Percentiles rank a stretch among this genome's conserved stretches.
Conservation (phyloP, 2,888 invertebrate species). For the Yponomeuta sedellus region DNA sequence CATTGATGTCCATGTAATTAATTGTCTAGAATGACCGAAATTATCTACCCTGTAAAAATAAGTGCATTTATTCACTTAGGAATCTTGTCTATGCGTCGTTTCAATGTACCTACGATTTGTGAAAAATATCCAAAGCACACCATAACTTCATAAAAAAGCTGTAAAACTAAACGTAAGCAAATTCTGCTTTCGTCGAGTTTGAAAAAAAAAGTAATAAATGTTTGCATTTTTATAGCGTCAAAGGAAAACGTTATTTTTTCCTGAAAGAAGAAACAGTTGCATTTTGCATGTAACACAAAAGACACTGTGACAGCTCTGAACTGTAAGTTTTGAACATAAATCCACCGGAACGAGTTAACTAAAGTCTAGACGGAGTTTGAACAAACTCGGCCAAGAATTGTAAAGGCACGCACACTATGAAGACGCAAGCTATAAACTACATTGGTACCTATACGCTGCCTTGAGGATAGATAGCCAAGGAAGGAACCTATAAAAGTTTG, state of each 20-base stretch:
- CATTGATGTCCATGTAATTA: no score
- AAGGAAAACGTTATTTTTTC: not conserved
- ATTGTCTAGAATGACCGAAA: not conserved
- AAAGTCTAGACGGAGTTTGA: constrained; percentile 45
- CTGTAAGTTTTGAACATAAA: constrained; percentile 41
- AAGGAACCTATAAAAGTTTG: not conserved
- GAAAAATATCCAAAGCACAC: constrained; percentile 5
- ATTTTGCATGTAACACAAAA: constrained; percentile 39
- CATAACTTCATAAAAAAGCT: not conserved
- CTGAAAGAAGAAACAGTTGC: constrained; percentile 30
- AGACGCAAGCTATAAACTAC: not conserved
- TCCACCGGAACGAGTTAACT: constrained; percentile 60
- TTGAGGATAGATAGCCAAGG: not conserved
- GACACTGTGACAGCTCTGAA: constrained; percentile 24
- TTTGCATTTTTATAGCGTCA: not conserved
- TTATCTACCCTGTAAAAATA: not conserved
- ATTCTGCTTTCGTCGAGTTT: not conserved
- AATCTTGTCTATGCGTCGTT: not conserved
- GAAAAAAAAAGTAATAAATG: not conserved
- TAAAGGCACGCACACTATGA: constrained; percentile 26
- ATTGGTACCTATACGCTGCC: not conserved
- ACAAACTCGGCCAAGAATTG: constrained; percentile 54
- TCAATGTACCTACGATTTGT: not conserved
- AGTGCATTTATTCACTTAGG: no score
- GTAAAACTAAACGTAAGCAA: not conserved